Conservation (phyloP, 2,888 invertebrate species). For the Coecobrya sp. region DNA sequence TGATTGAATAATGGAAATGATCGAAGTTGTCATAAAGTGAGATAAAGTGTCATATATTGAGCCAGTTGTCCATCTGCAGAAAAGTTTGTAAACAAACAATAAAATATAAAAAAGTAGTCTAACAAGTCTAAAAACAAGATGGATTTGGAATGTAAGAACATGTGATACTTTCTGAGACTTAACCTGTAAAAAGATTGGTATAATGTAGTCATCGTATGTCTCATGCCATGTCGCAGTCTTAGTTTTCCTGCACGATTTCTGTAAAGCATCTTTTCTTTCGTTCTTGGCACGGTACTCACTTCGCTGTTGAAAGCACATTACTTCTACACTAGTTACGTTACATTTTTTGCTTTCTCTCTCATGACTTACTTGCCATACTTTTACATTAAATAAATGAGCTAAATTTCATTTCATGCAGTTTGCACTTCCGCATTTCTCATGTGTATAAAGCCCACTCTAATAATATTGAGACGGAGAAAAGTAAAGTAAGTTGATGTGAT, state of each 20-base stretch:
- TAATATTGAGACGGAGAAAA: background rate
- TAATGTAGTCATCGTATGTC: too few relatives aligned
- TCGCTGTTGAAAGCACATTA: conserved; percentile 2
- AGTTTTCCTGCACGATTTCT: background rate
- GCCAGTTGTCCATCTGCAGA: too few relatives aligned
- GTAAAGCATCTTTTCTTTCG: background rate
- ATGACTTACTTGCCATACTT: too few relatives aligned
- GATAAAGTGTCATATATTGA: too few relatives aligned
- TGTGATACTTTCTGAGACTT: too few relatives aligned
- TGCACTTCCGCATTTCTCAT: conserved; percentile 30
- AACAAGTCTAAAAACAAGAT: too few relatives aligned
- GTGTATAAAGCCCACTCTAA: background rate
- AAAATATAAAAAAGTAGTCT: too few relatives aligned
- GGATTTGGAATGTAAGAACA: background rate
- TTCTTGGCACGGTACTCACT: background rate
- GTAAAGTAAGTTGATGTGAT: background rate
- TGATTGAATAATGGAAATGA: too few relatives aligned
- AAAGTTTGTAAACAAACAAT: too few relatives aligned
- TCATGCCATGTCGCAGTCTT: background rate
- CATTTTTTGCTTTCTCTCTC: background rate
- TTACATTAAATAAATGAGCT: background rate
- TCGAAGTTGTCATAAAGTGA: too few relatives aligned
- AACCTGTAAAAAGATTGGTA: too few relatives aligned
- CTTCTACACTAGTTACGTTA: conserved; percentile 46
- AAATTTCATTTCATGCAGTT: conserved; percentile 59